phyloP scores from a whole-genome alignment of 2,888 invertebrate genomes.

The Tachina lurida region DNA sequence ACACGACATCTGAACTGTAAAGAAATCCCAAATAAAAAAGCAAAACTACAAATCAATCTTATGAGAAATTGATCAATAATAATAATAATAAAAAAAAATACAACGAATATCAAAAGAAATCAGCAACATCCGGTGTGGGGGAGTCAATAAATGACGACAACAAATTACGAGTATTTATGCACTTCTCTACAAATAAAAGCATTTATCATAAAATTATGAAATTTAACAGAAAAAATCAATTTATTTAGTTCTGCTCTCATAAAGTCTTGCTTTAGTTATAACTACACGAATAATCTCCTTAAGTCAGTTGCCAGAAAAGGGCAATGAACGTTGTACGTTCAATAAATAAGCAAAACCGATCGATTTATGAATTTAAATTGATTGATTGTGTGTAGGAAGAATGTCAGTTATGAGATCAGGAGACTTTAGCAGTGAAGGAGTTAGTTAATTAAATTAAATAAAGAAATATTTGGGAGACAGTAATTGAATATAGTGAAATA shows the following conservation, averaged over 20 bases:
- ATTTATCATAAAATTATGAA: slow-evolving; percentile 24
- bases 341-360: slow-evolving; percentile 25
- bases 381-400: slow-evolving; percentile 44
- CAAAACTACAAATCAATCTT: slow-evolving; percentile 67
- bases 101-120: slow-evolving; percentile 57
- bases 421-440: not conserved
- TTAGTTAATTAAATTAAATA: not conserved
- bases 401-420: not conserved
- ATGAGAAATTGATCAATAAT: slow-evolving; percentile 69
- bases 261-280: not conserved
- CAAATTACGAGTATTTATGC: slow-evolving; percentile 19
- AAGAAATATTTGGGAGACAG: not conserved
- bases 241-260: slow-evolving; percentile 5
- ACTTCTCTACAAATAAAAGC: slow-evolving; percentile 2
- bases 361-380: slow-evolving; percentile 24
- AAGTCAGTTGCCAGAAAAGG: slow-evolving; percentile 37
- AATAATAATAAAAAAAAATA: not conserved
- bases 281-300: slow-evolving; percentile 1
- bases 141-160: slow-evolving; percentile 63
- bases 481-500: not conserved
- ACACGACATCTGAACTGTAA: slow-evolving; percentile 13
- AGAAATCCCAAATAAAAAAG: slow-evolving; percentile 49
- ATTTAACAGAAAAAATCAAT: slow-evolving; percentile 49
- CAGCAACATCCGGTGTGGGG: slow-evolving; percentile 71
- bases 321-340: slow-evolving; percentile 64